Evolutionary conservation across 2,797 vertebrate species (phyloP).

Genomic region (Knipowitschia caucasica): DNA sequence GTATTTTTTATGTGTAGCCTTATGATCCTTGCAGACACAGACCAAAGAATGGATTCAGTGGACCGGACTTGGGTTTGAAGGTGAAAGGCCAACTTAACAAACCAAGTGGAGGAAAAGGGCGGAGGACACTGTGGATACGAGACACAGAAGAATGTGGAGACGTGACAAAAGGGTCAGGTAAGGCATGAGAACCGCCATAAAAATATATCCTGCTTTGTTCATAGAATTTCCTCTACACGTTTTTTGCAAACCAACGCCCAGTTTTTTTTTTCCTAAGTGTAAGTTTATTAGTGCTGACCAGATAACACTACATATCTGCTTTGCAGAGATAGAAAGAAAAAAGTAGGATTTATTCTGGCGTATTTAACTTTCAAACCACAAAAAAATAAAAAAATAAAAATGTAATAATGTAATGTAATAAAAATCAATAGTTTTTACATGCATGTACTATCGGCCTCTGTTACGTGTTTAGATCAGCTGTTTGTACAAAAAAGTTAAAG

Average conservation of each 20-base stretch:
- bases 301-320: background rate
- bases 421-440: too few species aligned
- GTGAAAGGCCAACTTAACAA: constrained; percentile 14
- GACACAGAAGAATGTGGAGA: constrained; percentile 9
- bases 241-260: constrained; percentile 40
- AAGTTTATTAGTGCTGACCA: background rate
- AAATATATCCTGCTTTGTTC: constrained; percentile 49
- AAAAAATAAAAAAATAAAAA: too few species aligned
- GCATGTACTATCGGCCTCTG: too few species aligned
- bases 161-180: constrained; percentile 45
- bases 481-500: too few species aligned
- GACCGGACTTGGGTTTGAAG: constrained; percentile 18
- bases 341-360: too few species aligned
- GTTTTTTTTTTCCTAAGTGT: too few species aligned
- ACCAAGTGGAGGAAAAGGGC: constrained; percentile 7
- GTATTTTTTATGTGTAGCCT: background rate
- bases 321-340: too few species aligned
- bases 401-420: too few species aligned
- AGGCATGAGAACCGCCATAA: constrained; percentile 50
- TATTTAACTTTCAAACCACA: too few species aligned
- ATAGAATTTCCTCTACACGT: constrained; percentile 43
- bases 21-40: background rate
- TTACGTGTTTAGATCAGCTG: too few species aligned
- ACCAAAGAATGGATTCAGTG: constrained; percentile 8
- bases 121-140: background rate